These are phyloP conservation scores for Enteromius radiatus DNA, from an alignment of 2,797 vertebrate genomes.

Conservation along the genomic window DNA sequence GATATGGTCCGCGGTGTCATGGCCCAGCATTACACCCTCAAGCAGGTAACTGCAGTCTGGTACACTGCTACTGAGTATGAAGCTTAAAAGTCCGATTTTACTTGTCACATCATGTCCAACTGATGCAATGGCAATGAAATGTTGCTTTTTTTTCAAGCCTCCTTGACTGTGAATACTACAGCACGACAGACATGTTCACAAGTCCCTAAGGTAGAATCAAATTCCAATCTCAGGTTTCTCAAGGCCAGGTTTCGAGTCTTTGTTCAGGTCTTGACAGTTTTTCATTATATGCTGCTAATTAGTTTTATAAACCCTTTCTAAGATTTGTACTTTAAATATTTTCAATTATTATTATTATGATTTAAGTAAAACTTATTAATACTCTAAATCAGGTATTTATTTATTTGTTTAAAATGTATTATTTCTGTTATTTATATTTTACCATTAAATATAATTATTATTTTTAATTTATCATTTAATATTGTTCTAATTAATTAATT, in stretches of 20 bases:
- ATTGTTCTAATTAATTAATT: no score
- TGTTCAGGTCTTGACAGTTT: not conserved
- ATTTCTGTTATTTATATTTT: not conserved
- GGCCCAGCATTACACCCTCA: slow-evolving; percentile 84
- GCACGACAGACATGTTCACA: not conserved
- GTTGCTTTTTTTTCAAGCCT: not conserved
- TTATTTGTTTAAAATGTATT: no score
- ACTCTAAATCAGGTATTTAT: not conserved
- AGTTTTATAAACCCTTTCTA: not conserved
- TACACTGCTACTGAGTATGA: not conserved
- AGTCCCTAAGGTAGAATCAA: not conserved
- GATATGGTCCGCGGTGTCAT: slow-evolving; percentile 87
- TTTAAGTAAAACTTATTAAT: not conserved
- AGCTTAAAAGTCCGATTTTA: not conserved
- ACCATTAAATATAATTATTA: not conserved
- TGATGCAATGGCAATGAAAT: slow-evolving; percentile 24
- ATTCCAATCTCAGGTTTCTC: not conserved
- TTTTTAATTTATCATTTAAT: no score
- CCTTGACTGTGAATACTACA: not conserved
- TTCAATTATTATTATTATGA: not conserved
- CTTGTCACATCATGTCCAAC: slow-evolving; percentile 20
- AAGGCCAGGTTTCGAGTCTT: not conserved
- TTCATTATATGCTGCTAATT: not conserved
- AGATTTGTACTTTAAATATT: not conserved
- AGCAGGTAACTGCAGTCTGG: slow-evolving; percentile 77